Evolutionary conservation across 1,140 invertebrate genomes (phyloP).

Genomic region (Drosophila arawakana): DNA sequence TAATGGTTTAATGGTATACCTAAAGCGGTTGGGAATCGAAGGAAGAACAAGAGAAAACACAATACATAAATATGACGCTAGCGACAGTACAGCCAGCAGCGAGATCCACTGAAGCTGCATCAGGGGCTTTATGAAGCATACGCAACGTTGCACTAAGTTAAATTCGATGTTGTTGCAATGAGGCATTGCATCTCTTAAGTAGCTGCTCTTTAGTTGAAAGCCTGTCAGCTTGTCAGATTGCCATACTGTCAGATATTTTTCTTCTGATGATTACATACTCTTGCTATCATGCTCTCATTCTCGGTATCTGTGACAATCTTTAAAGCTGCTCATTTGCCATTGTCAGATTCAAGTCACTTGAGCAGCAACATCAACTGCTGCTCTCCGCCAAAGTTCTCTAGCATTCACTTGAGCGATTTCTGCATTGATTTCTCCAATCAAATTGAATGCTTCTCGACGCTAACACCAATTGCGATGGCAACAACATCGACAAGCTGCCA

Average conservation of each 20-base stretch:
- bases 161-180: constrained; percentile 25
- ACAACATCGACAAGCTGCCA: constrained; percentile 41
- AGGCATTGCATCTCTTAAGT: constrained; percentile 37
- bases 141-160: constrained; percentile 65
- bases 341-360: constrained; percentile 37
- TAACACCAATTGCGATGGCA: constrained; percentile 46
- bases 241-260: constrained; percentile 48
- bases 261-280: constrained; percentile 29
- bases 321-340: constrained; percentile 40
- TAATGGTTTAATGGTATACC: constrained; percentile 64
- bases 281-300: constrained; percentile 7
- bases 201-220: constrained; percentile 25
- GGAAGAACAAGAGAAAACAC: constrained; percentile 21
- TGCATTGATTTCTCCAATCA: constrained; percentile 53
- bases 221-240: constrained; percentile 31
- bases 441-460: constrained; percentile 54
- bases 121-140: constrained; percentile 69
- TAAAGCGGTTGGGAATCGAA: constrained; percentile 24
- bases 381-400: constrained; percentile 34
- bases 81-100: constrained; percentile 53
- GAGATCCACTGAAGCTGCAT: constrained; percentile 41
- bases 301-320: constrained; percentile 9
- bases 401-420: constrained; percentile 56
- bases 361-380: constrained; percentile 2
- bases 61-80: constrained; percentile 70